Conservation (phyloP, 1,140 invertebrate genomes). For the Papilio machaon region DNA sequence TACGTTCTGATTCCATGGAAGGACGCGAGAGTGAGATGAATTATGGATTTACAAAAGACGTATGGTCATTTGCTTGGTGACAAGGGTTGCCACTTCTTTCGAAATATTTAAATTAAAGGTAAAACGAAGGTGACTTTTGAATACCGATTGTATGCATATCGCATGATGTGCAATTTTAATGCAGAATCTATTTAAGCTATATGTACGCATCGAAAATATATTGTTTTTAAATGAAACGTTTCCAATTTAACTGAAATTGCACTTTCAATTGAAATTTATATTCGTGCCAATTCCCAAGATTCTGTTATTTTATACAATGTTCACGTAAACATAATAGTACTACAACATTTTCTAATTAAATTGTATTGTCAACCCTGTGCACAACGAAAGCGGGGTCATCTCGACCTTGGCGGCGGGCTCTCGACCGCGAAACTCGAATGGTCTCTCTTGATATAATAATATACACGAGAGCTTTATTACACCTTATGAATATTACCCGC, state of each 20-base stretch:
- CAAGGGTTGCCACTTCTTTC: slow-evolving; percentile 31
- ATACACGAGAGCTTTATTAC: slow-evolving; percentile 31
- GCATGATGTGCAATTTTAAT: background rate
- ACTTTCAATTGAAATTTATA: background rate
- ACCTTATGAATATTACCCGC: slow-evolving; percentile 4
- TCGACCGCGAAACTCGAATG: slow-evolving; percentile 55
- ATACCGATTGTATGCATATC: background rate
- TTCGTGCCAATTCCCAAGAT: background rate
- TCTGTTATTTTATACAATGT: background rate
- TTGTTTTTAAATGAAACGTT: background rate
- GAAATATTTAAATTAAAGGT: slow-evolving; percentile 17
- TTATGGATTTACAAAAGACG: slow-evolving; percentile 33
- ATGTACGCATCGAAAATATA: background rate
- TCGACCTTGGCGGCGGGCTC: slow-evolving; percentile 51
- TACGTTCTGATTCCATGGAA: slow-evolving; percentile 25
- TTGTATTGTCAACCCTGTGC: slow-evolving; percentile 32
- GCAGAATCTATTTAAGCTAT: background rate
- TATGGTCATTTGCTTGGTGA: slow-evolving; percentile 18
- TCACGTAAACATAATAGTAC: background rate
- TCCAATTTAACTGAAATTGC: background rate
- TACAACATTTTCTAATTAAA: background rate
- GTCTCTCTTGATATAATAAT: slow-evolving; percentile 33
- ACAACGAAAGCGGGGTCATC: slow-evolving; percentile 58
- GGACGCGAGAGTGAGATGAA: slow-evolving; percentile 33
- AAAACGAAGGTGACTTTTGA: slow-evolving; percentile 1